phyloP scores from a whole-genome alignment of 2,888 invertebrate genomes.

The Ormyrus pomaceus region DNA sequence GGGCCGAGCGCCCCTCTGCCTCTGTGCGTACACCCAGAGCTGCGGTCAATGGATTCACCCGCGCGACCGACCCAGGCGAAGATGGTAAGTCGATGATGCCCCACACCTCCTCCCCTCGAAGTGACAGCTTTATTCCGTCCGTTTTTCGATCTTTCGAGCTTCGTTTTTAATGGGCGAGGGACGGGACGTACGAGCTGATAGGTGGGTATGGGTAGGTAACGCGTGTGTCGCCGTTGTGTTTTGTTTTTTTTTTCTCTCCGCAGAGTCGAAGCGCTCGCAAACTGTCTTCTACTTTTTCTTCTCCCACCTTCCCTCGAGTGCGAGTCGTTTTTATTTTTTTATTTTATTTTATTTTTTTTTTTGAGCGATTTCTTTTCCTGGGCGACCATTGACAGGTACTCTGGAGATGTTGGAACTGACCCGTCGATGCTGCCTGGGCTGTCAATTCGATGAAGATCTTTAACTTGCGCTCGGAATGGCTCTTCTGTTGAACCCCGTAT shows the following conservation, averaged over 20 bases:
- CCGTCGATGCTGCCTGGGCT: too few species aligned
- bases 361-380: neutral
- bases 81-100: slow-evolving; percentile 66
- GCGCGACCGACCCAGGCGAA: slow-evolving; percentile 65
- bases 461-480: too few species aligned
- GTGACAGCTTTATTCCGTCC: neutral
- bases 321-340: slow-evolving; percentile 15
- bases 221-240: slow-evolving; percentile 25
- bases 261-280: too few species aligned
- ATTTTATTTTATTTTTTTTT: neutral
- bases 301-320: neutral
- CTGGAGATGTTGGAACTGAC: too few species aligned
- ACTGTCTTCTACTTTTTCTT: neutral
- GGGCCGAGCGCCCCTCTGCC: slow-evolving; percentile 15
- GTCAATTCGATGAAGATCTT: too few species aligned
- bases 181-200: neutral
- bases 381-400: too few species aligned
- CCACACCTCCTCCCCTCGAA: neutral
- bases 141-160: neutral
- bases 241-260: slow-evolving; percentile 29
- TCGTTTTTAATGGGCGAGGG: neutral
- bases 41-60: slow-evolving; percentile 61
- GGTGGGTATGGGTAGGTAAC: too few species aligned
- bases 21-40: neutral
- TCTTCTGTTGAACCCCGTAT: too few species aligned